Evolutionary conservation across 2,888 invertebrate genomes (phyloP).

Genomic region (Candidula unifasciata): DNA sequence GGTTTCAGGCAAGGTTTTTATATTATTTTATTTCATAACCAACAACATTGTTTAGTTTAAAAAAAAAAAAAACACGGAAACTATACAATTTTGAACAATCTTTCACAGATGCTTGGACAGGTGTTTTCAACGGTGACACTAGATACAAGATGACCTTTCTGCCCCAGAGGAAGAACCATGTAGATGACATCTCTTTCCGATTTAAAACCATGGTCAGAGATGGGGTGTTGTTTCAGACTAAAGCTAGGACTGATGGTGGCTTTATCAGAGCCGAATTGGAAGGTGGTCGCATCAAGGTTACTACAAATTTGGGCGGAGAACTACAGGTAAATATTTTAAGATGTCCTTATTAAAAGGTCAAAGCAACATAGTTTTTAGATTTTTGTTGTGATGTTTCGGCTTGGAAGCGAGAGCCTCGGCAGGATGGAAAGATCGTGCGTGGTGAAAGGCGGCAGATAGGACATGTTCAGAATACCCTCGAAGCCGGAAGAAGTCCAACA

Average conservation of each 20-base stretch:
- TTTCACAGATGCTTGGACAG: constrained; percentile 70
- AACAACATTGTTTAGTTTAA: too few relatives aligned
- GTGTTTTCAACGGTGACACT: constrained; percentile 68
- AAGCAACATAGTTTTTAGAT: neutral
- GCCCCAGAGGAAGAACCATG: constrained; percentile 64
- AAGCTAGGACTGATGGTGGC: constrained; percentile 60
- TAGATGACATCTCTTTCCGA: constrained; percentile 75
- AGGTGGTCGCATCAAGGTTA: constrained; percentile 68
- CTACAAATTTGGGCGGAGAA: constrained; percentile 67
- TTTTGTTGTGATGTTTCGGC: neutral
- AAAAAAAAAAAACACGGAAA: too few relatives aligned
- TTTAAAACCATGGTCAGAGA: constrained; percentile 72
- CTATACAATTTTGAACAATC: constrained; percentile 19
- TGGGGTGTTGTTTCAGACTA: constrained; percentile 73
- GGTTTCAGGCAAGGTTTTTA: too few relatives aligned
- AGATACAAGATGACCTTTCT: constrained; percentile 38
- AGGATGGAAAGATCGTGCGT: too few relatives aligned
- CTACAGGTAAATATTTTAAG: constrained; percentile 55
- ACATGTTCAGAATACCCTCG: too few relatives aligned
- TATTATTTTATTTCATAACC: too few relatives aligned
- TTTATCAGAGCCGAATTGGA: constrained; percentile 69
- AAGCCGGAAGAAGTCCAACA: too few relatives aligned
- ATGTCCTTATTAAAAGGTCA: neutral
- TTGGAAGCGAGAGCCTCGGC: too few relatives aligned
- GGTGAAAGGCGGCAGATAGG: too few relatives aligned